Evolutionary conservation across 1,140 invertebrate genomes (phyloP).

Genomic region (Apis laboriosa): DNA sequence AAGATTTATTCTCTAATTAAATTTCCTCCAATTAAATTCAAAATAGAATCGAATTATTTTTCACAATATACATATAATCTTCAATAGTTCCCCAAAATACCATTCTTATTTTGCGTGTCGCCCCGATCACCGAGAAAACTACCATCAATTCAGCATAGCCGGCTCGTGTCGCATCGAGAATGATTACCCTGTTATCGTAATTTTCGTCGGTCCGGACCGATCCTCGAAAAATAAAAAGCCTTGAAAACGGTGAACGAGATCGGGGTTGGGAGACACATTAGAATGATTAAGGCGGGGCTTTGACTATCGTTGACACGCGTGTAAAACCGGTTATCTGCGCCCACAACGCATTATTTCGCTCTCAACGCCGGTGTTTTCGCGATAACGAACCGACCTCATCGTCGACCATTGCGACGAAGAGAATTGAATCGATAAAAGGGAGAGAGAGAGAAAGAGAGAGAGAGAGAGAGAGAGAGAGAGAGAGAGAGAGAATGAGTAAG

Average conservation of each 20-base stretch:
- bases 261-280: neutral
- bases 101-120: neutral
- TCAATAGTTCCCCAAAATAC: neutral
- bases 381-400: slow-evolving; percentile 43
- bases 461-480: neutral
- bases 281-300: slow-evolving; percentile 49
- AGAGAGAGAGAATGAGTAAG: neutral
- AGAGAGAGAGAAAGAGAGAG: neutral
- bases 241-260: neutral
- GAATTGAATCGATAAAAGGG: neutral
- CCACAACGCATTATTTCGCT: slow-evolving; percentile 48
- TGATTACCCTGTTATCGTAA: slow-evolving; percentile 35
- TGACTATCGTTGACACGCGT: slow-evolving; percentile 51
- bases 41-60: too few relatives aligned
- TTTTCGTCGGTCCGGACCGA: slow-evolving; percentile 1
- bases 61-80: too few relatives aligned
- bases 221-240: slow-evolving; percentile 19
- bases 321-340: slow-evolving; percentile 52
- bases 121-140: neutral
- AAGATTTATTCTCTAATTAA: too few relatives aligned
- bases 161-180: slow-evolving; percentile 25
- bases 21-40: too few relatives aligned
- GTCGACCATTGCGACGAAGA: neutral
- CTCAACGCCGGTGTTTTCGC: slow-evolving; percentile 47
- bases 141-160: neutral